phyloP scores from a whole-genome alignment of 2,797 vertebrate species.

The Parauchenoglanis ngamensis region DNA sequence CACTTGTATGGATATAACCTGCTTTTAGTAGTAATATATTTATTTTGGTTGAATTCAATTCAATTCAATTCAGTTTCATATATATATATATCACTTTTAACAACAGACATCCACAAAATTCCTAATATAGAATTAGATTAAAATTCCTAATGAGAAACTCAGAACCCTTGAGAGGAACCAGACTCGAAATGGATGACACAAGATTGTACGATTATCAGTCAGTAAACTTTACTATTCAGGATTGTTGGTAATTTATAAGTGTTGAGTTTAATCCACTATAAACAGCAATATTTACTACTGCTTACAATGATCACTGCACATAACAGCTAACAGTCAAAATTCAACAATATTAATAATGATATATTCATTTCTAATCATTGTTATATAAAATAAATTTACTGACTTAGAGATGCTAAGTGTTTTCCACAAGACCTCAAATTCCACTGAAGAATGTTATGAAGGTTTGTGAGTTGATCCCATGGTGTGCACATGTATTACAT shows the following conservation, averaged over 20 bases:
- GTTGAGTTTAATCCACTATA: background rate
- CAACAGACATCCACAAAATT: background rate
- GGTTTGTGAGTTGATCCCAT: constrained; percentile 25
- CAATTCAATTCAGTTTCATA: background rate
- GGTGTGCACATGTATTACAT: constrained; percentile 39
- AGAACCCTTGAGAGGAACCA: background rate
- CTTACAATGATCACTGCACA: background rate
- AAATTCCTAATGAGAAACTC: background rate
- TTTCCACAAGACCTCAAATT: constrained; percentile 2
- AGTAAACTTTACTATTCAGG: background rate
- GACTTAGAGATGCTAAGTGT: background rate
- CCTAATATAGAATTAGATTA: background rate
- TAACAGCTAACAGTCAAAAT: background rate
- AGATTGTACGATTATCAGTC: background rate
- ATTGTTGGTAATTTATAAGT: background rate
- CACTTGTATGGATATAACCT: background rate
- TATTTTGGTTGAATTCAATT: background rate
- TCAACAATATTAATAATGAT: background rate
- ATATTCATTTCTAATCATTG: too few relatives aligned
- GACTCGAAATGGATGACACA: background rate
- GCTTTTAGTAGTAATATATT: background rate
- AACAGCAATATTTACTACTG: background rate
- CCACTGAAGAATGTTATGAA: background rate
- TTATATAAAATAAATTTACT: background rate
- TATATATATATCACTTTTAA: background rate